Evolutionary conservation across 2,888 invertebrate species (phyloP), one percentile per base, ranked within the genome.

Genomic region (Synergus japonicus): DNA sequence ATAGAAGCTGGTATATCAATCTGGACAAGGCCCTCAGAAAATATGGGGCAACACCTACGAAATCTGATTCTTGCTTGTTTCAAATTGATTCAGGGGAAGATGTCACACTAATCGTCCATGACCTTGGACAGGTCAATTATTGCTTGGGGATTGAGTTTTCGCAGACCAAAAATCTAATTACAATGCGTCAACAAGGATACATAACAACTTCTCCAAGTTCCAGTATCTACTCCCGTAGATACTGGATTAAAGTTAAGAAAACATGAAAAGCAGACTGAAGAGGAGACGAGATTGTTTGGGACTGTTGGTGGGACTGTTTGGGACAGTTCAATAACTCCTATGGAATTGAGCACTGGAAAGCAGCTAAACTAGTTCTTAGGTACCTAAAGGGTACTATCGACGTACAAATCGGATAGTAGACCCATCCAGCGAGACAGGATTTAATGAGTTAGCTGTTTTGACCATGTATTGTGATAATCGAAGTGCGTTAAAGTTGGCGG

Each of bases 121-220:
- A 83, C 46, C 18, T 85, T 4, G 81, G 81, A 22, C 58, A 66
- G 9, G 64, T 46, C 4, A 64, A 49, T 3, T 77, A 80, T 63
- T 84, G 79, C 12, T 60, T 85, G 1, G 83, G 83, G 10, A 81
- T 83, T 0, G 80, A 83, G 13, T 76, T 84, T 44, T n/a, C 44
- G 15, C 67, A 77, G 76, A 46, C 8, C 2, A 9, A 77, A 7
- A 76, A 49, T 15, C 5, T 2, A 0, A 69, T 83, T 13, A 9
- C 54, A 1, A 76, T 83, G 44, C 60, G 76, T 15, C 83, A 82
- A 64, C 44, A 44, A 44, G 78, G 79, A 13, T 85, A 84, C 58
- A 77, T 84, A 5, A 10, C 43, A 1, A 12, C 37, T 83, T 7
- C 64, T 84, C 1, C 12, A 65, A 12, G 58, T 9, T 84, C 79